Percentiles rank a stretch among this genome's conserved stretches.
These are phyloP conservation scores for Trissolcus basalis DNA, from an alignment of 1,140 invertebrate genomes.

Conservation along the genomic window DNA sequence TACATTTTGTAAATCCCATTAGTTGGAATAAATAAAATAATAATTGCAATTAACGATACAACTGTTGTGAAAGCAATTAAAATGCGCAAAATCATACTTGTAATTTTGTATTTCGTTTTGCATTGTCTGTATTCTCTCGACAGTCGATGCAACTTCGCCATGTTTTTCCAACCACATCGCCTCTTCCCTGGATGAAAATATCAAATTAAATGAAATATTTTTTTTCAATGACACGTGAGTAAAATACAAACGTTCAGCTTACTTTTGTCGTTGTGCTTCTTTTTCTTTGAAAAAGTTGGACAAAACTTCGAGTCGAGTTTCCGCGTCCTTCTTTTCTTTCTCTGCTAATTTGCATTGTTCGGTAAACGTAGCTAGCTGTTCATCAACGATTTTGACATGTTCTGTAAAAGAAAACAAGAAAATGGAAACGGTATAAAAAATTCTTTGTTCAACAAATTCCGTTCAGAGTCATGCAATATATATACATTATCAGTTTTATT, in stretches of 20 bases:
- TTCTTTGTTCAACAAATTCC: too few species aligned
- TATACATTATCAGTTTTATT: too few species aligned
- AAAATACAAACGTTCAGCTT: constrained; percentile 52
- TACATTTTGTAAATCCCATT: too few species aligned
- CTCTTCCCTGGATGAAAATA: constrained; percentile 81
- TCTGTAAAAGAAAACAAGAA: constrained; percentile 62
- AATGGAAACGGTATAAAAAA: constrained; percentile 12
- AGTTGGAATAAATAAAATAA: too few species aligned
- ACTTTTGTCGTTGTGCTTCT: constrained; percentile 90
- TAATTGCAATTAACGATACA: too few species aligned
- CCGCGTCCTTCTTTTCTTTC: constrained; percentile 86
- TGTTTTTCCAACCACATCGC: constrained; percentile 88
- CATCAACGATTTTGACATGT: constrained; percentile 71
- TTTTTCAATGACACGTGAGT: background rate
- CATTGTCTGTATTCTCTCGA: constrained; percentile 84
- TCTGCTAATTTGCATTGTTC: constrained; percentile 83
- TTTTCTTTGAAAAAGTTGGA: constrained; percentile 92
- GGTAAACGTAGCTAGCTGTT: constrained; percentile 77
- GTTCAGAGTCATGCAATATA: too few species aligned
- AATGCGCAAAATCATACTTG: constrained; percentile 78
- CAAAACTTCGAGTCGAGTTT: constrained; percentile 88
- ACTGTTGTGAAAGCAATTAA: too few species aligned
- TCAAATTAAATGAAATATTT: constrained; percentile 54
- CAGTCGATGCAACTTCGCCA: constrained; percentile 86
- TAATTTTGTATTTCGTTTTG: constrained; percentile 88